Percentiles rank a stretch among this genome's conserved stretches.
Conservation (phyloP, 2,888 invertebrate genomes). For the Amiota communis region DNA sequence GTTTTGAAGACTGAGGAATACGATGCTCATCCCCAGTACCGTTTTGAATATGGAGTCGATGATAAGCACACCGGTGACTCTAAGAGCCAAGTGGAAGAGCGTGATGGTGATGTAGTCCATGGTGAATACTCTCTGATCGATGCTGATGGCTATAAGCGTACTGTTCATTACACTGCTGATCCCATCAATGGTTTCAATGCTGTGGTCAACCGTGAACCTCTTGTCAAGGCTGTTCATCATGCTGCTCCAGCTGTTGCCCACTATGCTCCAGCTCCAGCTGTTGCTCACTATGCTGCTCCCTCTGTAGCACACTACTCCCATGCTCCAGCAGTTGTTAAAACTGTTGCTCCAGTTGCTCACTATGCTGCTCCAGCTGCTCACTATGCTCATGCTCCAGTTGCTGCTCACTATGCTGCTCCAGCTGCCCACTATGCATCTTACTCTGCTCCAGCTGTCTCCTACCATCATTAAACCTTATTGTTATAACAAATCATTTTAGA, state of each 20-base stretch:
- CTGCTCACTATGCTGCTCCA: constrained; percentile 29
- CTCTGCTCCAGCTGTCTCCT: constrained; percentile 39
- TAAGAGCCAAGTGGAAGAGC: constrained; percentile 71
- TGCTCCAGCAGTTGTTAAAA: constrained; percentile 43
- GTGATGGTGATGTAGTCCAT: constrained; percentile 71
- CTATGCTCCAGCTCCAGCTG: constrained; percentile 33
- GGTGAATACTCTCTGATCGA: constrained; percentile 72
- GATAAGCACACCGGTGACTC: constrained; percentile 71
- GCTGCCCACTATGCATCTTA: constrained; percentile 41
- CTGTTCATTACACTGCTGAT: constrained; percentile 71
- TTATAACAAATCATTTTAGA: not conserved
- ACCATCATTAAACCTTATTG: constrained; percentile 45
- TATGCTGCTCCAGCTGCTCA: constrained; percentile 43
- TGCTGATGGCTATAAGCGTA: constrained; percentile 71
- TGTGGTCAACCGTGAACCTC: constrained; percentile 62
- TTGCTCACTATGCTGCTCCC: constrained; percentile 25
- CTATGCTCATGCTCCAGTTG: constrained; percentile 36
- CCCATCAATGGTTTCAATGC: constrained; percentile 71
- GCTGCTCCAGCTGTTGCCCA: constrained; percentile 43
- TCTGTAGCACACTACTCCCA: constrained; percentile 37
- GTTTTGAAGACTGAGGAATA: constrained; percentile 61
- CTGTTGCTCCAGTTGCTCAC: constrained; percentile 43
- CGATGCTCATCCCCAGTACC: constrained; percentile 69
- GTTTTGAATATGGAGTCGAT: constrained; percentile 71
- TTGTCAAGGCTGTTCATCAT: constrained; percentile 47